A percentile compares a stretch with the other conserved stretches of the same genome.
Conservation (phyloP, 2,888 invertebrate species). For the Cheilosia vernalis region DNA sequence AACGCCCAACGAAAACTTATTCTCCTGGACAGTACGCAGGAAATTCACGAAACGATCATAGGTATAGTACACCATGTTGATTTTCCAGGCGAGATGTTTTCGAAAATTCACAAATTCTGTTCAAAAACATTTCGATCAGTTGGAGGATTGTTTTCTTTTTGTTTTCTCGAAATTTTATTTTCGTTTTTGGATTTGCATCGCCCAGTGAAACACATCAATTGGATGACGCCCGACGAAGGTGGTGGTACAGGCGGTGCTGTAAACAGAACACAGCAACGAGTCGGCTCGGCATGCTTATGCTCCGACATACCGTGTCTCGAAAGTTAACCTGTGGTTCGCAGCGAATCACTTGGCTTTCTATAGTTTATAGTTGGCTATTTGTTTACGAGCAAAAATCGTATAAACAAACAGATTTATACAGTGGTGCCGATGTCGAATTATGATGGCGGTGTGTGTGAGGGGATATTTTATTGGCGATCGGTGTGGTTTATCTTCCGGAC, state of each 20-base stretch:
- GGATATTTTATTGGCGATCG: slow-evolving; percentile 32
- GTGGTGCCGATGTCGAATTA: slow-evolving; percentile 24
- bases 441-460: slow-evolving; percentile 6
- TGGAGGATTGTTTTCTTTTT: slow-evolving; percentile 28
- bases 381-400: slow-evolving; percentile 37
- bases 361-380: slow-evolving; percentile 24
- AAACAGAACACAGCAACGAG: background rate
- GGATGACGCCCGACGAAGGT: background rate
- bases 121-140: slow-evolving; percentile 28
- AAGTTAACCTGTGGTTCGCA: slow-evolving; percentile 8
- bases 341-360: slow-evolving; percentile 14
- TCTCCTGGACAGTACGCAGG: slow-evolving; percentile 43
- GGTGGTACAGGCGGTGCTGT: slow-evolving; percentile 23
- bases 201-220: slow-evolving; percentile 20
- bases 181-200: slow-evolving; percentile 49
- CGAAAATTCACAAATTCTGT: background rate
- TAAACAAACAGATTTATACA: slow-evolving; percentile 58
- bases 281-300: slow-evolving; percentile 32
- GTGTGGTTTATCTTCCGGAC: slow-evolving; percentile 20
- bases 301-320: slow-evolving; percentile 7
- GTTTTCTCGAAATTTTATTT: slow-evolving; percentile 41
- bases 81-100: slow-evolving; percentile 40
- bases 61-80: background rate
- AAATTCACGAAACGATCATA: slow-evolving; percentile 16
- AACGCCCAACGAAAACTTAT: slow-evolving; percentile 12